Base-by-base conservation (phyloP, 2,888 invertebrate genomes). In the Sericinus montela region DNA sequence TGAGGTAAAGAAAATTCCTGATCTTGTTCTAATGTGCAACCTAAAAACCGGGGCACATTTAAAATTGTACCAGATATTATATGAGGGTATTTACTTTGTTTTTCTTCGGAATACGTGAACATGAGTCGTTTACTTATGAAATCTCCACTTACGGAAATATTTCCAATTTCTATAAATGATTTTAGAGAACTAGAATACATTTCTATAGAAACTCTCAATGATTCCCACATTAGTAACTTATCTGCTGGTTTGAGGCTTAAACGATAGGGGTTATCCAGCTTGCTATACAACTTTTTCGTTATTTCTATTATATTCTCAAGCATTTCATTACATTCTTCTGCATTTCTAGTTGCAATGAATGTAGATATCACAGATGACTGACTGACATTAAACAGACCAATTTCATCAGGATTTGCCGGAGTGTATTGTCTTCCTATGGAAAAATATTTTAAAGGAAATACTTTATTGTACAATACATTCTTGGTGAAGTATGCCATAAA, bases 121-220 rank as follows among this genome's bases (percentile, higher is more conserved):
- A 94, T 81, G 37, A 97, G 82, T 50, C 97, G 90, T 73, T 95
- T 95, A 59, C 95, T 94, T 23, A 96, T 90, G 68, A 92, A 97
- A 62, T 93, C 91, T 8, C 92, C 92, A 63, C 92, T 93, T 37
- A 93, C 67, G 14, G 95, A 94, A 32, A 97, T 67, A 75, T 93
- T 89, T 0, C 94, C 96, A 34, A 96, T 91, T 82, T 94, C 93
- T 10, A 95, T 70, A 66, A 94, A 95, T 9, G 80, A 72, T 29
- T 91, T 74, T 10, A 89, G 69, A 55, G 91, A 87, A 8, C 90
- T 89, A 0, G 95, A 95, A 89, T 91, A 96, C 84, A 96, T 91
- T 79, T 96, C 93, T 57, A 96, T 89, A 1, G 91, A 90, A 0
- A 93, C 80, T 54, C 93, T 89, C 23, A 94, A 78, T 48, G 92